Base-by-base conservation (phyloP, 2,888 invertebrate genomes). In the Cosmia trapezina region DNA sequence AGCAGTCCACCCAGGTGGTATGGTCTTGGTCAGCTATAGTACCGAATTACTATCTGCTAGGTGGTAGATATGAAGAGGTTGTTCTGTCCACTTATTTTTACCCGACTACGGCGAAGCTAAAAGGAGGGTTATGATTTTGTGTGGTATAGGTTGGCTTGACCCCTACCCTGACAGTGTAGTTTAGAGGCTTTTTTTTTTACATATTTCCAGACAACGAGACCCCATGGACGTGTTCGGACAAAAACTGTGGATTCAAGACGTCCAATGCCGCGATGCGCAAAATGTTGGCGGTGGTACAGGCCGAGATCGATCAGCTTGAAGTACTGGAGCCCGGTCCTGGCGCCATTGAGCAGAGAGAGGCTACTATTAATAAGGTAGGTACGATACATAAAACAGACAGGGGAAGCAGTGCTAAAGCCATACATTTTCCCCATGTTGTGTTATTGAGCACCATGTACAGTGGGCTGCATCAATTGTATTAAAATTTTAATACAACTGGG, bases 301-400 rank as follows among this genome's bases (percentile, higher is more conserved):
- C 96, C 0, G 98, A 98, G 89, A 94, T 98, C 0, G 97, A 97
- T 43, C 94, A 95, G 49, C 96, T 97, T 0, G 98, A 98, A 84
- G 90, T 95, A 1, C 88, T 97, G 64, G 96, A 96, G 74, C 96
- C 96, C 49, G 96, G 97, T 3, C 93, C 96, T 0, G 95, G 96
- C 66, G 97, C 97, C 17, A 96, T 98, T 64, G 97, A 98, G 90
- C 94, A 95, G 76, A 92, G 97, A 19, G 98, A 98, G 88, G 96
- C 96, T n/a, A 90, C 96, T 51, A 92, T 97, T 59, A 95, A 95
- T 47, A 97, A 97, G 92, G 96, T 80, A 97, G 92, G 96, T 80
- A 63, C 11, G 22, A 33, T 28, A 41, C 11, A 17, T 53, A 41
- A 17, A 22, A 12, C 37, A 64, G 22, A 37, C n/a, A 14, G 33